phyloP scores from a whole-genome alignment of 2,113 vertebrate species.

The Pteruthius melanotis region DNA sequence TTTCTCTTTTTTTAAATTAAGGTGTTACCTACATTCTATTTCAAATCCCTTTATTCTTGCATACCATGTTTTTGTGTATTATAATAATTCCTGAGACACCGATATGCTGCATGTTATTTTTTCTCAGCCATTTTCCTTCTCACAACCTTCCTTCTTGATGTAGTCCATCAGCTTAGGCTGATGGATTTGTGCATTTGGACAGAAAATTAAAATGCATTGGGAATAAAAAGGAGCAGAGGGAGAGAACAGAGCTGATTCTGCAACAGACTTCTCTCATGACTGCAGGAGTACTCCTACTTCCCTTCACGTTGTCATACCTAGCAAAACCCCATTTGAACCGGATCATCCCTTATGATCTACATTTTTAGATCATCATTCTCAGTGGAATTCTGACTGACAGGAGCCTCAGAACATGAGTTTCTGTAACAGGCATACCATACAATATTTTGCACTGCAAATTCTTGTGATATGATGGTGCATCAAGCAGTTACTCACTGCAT shows the following conservation, averaged over 20 bases:
- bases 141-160: not conserved
- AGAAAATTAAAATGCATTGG: not conserved
- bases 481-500: not conserved
- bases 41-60: not conserved
- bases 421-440: rapidly evolving
- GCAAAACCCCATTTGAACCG: not conserved
- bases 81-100: not conserved
- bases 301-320: not conserved
- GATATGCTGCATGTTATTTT: not conserved
- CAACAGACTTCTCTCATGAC: not conserved
- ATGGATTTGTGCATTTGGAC: not conserved
- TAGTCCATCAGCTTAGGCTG: not conserved
- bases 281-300: not conserved
- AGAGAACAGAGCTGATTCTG: not conserved
- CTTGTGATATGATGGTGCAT: not conserved
- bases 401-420: not conserved
- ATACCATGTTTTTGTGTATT: not conserved
- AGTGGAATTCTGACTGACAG: not conserved
- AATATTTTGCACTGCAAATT: not conserved
- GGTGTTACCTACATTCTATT: not conserved
- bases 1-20: not conserved
- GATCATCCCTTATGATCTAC: not conserved
- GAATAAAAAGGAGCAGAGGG: not conserved
- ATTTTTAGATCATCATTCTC: not conserved
- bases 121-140: not conserved